phyloP scores from a whole-genome alignment of 1,140 invertebrate species.

The Dreissena rostriformis region DNA sequence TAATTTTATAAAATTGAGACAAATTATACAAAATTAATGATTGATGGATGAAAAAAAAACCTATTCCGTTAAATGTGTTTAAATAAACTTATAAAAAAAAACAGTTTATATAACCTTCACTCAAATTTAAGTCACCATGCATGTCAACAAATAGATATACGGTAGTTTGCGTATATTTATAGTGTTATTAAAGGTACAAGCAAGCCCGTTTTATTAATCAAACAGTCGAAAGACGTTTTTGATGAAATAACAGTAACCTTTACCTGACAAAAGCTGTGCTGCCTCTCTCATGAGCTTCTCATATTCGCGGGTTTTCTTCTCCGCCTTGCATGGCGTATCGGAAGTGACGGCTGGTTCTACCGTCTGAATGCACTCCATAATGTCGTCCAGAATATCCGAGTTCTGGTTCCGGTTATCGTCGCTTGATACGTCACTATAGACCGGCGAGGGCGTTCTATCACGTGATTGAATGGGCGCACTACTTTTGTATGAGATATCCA shows the following conservation, averaged over 20 bases:
- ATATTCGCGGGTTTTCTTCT: conserved; percentile 8
- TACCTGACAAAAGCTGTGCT: conserved; percentile 37
- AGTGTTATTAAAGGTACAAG: not conserved
- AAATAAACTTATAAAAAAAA: not conserved
- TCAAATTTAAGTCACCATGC: not conserved
- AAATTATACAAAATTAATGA: not conserved
- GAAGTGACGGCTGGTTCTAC: not conserved
- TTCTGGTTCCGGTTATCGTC: not conserved
- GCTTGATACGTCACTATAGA: conserved; percentile 35
- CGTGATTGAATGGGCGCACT: not conserved
- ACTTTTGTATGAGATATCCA: not conserved
- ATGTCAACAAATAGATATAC: not conserved
- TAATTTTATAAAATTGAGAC: not conserved
- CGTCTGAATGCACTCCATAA: conserved; percentile 44
- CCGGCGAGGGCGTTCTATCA: conserved; percentile 3
- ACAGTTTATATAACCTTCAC: not conserved
- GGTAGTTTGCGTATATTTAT: no score
- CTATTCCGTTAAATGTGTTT: no score
- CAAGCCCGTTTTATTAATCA: not conserved
- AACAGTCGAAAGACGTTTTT: not conserved
- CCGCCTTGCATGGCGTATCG: not conserved
- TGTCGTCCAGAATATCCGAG: conserved; percentile 36
- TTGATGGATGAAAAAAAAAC: not conserved
- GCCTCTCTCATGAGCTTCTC: conserved; percentile 36
- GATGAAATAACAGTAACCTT: not conserved